Percentiles rank a stretch among this genome's conserved stretches.
These are phyloP conservation scores for Acrobasis consociella DNA, from an alignment of 2,888 invertebrate genomes.

Conservation along the genomic window DNA sequence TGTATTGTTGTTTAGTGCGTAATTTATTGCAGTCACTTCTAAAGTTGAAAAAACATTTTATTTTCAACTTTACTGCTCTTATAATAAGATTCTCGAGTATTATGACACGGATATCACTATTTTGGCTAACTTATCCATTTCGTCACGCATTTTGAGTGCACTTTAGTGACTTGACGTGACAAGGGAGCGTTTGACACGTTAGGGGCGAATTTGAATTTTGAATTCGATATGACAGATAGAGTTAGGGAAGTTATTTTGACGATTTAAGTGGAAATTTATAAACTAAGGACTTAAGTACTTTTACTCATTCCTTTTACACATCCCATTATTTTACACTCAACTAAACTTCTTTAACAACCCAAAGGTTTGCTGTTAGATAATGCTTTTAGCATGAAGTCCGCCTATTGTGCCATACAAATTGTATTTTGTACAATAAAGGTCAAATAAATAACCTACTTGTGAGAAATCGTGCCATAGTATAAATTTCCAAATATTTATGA, in stretches of 20 bases:
- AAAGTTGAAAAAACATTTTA: not conserved
- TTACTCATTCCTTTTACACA: no score
- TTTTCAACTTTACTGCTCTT: not conserved
- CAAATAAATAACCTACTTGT: no score
- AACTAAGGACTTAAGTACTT: not conserved
- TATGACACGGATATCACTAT: not conserved
- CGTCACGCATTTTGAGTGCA: conserved; percentile 60
- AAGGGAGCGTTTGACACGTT: conserved; percentile 41
- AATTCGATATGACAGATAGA: conserved; percentile 22
- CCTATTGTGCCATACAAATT: no score
- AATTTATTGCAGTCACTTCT: conserved; percentile 4
- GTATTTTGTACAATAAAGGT: no score
- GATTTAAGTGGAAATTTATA: conserved; percentile 2
- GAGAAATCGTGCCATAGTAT: no score
- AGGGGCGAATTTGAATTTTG: conserved; percentile 41
- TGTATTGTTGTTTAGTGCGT: conserved; percentile 21
- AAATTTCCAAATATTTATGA: no score
- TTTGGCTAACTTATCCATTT: conserved; percentile 12
- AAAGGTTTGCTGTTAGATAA: no score
- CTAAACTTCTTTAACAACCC: no score
- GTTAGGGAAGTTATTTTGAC: conserved; percentile 1
- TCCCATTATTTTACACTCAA: no score
- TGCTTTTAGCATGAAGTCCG: no score
- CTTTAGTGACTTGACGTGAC: conserved; percentile 40
- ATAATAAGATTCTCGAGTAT: not conserved